Base-by-base conservation (phyloP, 2,888 invertebrate species). In the Trichogramma evanescens region DNA sequence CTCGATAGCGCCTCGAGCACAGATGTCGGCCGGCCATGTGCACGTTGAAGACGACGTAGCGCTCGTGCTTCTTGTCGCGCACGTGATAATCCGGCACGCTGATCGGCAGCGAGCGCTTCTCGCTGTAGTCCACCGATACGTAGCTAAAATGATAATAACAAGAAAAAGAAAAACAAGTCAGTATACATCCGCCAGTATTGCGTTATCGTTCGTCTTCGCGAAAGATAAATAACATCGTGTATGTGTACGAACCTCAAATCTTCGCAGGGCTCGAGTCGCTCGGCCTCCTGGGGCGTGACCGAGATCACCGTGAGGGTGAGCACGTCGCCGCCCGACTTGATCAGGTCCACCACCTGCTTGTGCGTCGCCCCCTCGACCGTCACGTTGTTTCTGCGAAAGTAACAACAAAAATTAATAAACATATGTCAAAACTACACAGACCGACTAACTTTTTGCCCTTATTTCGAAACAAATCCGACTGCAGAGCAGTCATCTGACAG, bases 351-450 rank as follows among this genome's bases (percentile, higher is more conserved):
- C 65, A 99, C 99, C 82, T 98, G 97, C 74, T 97, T 94, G 81
- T 99, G 99, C 48, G 98, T 98, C n/a, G 98, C 90, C 54, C 99
- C 99, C 82, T 99, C 99, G 9, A 99, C 99, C 81, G 93, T 96
- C 65, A 93, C 91, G 68, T 92, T 92, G 84, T 99, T 99, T 67
- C 98, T 96, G 82, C n/a, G 86, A 85, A 68, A 77, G 75, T 51
- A 54, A 46, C 57, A 56, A 49, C 13, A 44, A 49, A 13, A 42
- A 8, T 49, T 43, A 26, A 26, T 53, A 41, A 10, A 5, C 26
- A 26, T 26, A 26, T 26, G 26, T 26, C 38, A 48, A 53, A 13
- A 4, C 50, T 44, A n/a, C 4, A 58, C 59, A 5, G 10, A 13
- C 1, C 5, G 8, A 38, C 45, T 5, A 53, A 49, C 44, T 56